These are phyloP conservation scores for Amblyornis subalaris DNA, from an alignment of 2,113 vertebrate species.

Conservation along the genomic window DNA sequence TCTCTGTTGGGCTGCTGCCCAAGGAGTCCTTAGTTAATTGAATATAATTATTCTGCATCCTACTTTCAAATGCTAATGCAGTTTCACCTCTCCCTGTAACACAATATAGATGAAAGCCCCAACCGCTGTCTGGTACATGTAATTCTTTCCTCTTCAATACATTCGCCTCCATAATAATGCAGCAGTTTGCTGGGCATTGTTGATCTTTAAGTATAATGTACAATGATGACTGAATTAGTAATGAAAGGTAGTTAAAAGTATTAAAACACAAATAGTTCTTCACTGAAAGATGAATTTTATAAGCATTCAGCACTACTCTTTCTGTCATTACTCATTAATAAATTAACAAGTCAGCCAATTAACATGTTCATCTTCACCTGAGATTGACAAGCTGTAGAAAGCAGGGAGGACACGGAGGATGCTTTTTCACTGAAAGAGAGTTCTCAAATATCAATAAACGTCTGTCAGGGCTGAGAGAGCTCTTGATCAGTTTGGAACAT, in stretches of 20 bases:
- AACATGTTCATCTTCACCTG: slow-evolving; percentile 32
- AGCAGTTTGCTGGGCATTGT: slow-evolving; percentile 35
- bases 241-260: slow-evolving; percentile 50
- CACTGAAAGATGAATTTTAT: slow-evolving; percentile 27
- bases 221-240: slow-evolving; percentile 53
- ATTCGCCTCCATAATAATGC: slow-evolving; percentile 25
- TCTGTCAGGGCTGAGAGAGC: neutral
- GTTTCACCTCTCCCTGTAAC: slow-evolving; percentile 56
- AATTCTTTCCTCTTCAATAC: slow-evolving; percentile 49
- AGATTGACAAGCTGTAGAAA: slow-evolving; percentile 59
- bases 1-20: slow-evolving; percentile 55
- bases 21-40: slow-evolving; percentile 71
- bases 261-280: slow-evolving; percentile 35
- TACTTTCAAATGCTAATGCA: slow-evolving; percentile 62
- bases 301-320: slow-evolving; percentile 7
- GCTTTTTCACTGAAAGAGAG: slow-evolving; percentile 50
- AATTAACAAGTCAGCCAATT: slow-evolving; percentile 56
- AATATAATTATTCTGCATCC: slow-evolving; percentile 62
- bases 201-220: slow-evolving; percentile 63
- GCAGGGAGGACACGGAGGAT: neutral
- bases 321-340: slow-evolving; percentile 63
- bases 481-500: slow-evolving; percentile 53
- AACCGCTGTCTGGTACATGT: slow-evolving; percentile 47
- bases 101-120: slow-evolving; percentile 49
- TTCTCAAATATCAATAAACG: slow-evolving; percentile 43